Evolutionary conservation across 92 coral and sea anemone genomes (phyloP).

Genomic region (Zoanthus solanderi): DNA sequence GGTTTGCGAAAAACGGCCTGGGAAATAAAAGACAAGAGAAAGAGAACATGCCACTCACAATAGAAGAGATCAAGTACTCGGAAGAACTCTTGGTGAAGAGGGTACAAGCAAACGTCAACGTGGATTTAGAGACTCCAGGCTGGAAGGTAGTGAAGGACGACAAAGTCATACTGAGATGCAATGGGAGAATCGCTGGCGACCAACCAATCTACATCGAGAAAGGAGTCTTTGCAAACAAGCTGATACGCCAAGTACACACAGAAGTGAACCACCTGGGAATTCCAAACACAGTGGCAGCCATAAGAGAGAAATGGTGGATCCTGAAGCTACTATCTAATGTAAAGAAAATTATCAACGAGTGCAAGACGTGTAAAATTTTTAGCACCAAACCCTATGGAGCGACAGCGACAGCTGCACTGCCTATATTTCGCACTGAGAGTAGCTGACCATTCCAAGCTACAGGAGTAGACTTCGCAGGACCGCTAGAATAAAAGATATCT

Average conservation of each 20-base stretch:
- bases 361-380: conserved; percentile 61
- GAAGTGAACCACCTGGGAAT: conserved; percentile 66
- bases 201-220: conserved; percentile 64
- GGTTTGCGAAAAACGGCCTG: conserved; percentile 55
- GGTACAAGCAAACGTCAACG: conserved; percentile 32
- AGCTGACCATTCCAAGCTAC: conserved; percentile 28
- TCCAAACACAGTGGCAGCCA: conserved; percentile 74
- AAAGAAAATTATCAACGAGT: conserved; percentile 62
- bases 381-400: conserved; percentile 64
- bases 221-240: conserved; percentile 74
- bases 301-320: conserved; percentile 74
- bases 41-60: conserved; percentile 45
- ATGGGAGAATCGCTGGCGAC: conserved; percentile 65
- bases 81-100: conserved; percentile 40
- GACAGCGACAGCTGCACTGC: conserved; percentile 59
- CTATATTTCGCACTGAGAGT: conserved; percentile 47
- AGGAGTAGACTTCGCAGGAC: conserved; percentile 53
- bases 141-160: conserved; percentile 62
- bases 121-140: conserved; percentile 32
- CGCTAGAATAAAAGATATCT: conserved; percentile 39
- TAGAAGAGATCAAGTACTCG: conserved; percentile 54
- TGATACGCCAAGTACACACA: conserved; percentile 57
- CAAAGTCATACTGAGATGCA: conserved; percentile 57
- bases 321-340: conserved; percentile 66
- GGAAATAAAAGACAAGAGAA: conserved; percentile 18